These are phyloP conservation scores for Centropus unirufus DNA, from an alignment of 2,113 vertebrate genomes.

Conservation along the genomic window DNA sequence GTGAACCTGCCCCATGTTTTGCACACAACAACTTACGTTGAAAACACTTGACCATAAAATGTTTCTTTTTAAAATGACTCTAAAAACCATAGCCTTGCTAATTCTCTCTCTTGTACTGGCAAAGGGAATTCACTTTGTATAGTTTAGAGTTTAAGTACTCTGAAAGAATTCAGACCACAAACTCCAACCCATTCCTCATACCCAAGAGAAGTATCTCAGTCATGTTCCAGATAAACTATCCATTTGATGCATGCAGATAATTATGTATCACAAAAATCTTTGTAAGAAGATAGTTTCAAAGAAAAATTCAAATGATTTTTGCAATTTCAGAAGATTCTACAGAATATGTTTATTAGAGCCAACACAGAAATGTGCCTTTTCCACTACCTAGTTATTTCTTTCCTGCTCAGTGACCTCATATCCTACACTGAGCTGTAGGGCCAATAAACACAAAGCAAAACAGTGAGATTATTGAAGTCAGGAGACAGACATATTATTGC, in stretches of 20 bases:
- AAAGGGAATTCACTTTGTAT: background rate
- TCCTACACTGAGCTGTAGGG: background rate
- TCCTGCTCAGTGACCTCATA: fast-evolving
- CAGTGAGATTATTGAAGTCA: background rate
- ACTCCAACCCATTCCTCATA: background rate
- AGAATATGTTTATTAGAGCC: background rate
- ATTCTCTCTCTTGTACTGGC: background rate
- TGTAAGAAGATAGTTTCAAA: background rate
- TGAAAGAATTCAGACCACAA: background rate
- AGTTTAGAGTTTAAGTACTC: background rate
- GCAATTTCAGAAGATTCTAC: background rate
- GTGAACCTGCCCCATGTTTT: background rate
- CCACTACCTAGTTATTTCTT: background rate
- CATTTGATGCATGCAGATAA: background rate
- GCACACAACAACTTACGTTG: background rate
- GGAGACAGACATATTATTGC: background rate
- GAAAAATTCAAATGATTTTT: background rate
- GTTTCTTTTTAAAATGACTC: background rate
- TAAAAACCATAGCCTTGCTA: background rate
- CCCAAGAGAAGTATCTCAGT: background rate
- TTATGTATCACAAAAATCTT: background rate
- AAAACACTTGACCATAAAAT: background rate
- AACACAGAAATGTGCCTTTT: background rate
- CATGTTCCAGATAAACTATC: background rate
- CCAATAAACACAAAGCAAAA: background rate